These are phyloP conservation scores for Drosophila pseudoananassae DNA, from an alignment of 1,140 invertebrate genomes.

Conservation along the genomic window DNA sequence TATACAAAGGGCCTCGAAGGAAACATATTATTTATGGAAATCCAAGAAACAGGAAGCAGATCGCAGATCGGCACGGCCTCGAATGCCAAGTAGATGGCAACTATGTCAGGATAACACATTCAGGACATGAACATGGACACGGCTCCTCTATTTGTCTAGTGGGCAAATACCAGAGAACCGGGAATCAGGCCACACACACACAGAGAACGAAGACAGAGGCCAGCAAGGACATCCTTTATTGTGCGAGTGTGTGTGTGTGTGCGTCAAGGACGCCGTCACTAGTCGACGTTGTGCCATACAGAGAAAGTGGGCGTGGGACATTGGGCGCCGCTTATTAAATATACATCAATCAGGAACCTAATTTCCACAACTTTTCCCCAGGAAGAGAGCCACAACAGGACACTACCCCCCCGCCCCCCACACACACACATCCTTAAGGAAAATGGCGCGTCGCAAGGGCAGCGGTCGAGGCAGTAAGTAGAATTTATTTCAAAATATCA, in stretches of 20 bases:
- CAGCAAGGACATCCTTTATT: slow-evolving; percentile 42
- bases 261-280: slow-evolving; percentile 39
- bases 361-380: slow-evolving; percentile 40
- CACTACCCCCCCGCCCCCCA: background rate
- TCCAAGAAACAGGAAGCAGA: slow-evolving; percentile 11
- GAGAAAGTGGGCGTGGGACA: slow-evolving; percentile 16
- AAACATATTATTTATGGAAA: slow-evolving; percentile 18
- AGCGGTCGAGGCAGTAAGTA: slow-evolving; percentile 78
- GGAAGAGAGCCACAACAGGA: slow-evolving; percentile 22
- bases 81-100: slow-evolving; percentile 9
- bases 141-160: slow-evolving; percentile 46
- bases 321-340: slow-evolving; percentile 48
- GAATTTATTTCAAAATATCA: slow-evolving; percentile 4
- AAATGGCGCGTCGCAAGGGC: slow-evolving; percentile 72
- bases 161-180: slow-evolving; percentile 26
- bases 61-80: background rate
- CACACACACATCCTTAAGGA: background rate
- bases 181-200: slow-evolving; percentile 37
- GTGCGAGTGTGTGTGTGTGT: slow-evolving; percentile 28
- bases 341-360: slow-evolving; percentile 46
- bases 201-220: background rate
- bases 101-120: slow-evolving; percentile 36
- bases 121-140: slow-evolving; percentile 21
- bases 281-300: slow-evolving; percentile 23
- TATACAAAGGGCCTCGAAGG: slow-evolving; percentile 8